Percentiles rank a stretch among this genome's conserved stretches.
Conservation (phyloP, 2,113 vertebrate genomes). For the Callithrix jacchus region DNA sequence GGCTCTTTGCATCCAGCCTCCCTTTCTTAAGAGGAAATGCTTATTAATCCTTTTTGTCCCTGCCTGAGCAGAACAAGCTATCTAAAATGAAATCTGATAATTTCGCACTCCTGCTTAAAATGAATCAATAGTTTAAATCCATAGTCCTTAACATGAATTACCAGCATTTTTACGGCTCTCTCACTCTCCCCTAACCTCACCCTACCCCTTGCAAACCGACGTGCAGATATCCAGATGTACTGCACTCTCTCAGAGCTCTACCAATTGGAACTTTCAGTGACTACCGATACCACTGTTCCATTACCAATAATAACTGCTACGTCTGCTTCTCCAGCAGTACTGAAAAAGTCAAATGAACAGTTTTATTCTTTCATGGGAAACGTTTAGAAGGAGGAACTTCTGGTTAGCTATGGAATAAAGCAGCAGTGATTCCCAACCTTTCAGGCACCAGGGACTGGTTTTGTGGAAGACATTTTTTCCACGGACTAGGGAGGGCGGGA, state of each 20-base stretch:
- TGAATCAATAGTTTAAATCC: neutral
- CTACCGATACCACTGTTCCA: neutral
- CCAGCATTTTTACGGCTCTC: neutral
- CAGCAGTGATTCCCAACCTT: too few species aligned
- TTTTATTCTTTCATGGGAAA: neutral
- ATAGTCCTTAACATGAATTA: neutral
- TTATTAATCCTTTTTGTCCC: neutral
- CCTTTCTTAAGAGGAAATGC: neutral
- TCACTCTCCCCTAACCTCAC: neutral
- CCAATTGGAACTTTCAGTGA: neutral
- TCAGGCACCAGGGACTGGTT: too few species aligned
- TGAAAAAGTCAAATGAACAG: neutral
- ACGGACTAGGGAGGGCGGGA: too few species aligned
- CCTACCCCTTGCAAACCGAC: neutral
- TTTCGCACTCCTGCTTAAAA: neutral
- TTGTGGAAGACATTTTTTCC: too few species aligned
- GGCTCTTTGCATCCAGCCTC: neutral
- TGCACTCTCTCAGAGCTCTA: neutral
- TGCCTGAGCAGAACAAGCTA: neutral
- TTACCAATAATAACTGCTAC: neutral
- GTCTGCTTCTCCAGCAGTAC: neutral
- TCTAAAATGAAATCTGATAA: neutral
- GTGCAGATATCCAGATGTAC: neutral
- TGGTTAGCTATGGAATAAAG: neutral
- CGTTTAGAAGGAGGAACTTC: neutral